Base-by-base conservation (phyloP, 2,113 vertebrate species). In the Tautogolabrus adspersus region DNA sequence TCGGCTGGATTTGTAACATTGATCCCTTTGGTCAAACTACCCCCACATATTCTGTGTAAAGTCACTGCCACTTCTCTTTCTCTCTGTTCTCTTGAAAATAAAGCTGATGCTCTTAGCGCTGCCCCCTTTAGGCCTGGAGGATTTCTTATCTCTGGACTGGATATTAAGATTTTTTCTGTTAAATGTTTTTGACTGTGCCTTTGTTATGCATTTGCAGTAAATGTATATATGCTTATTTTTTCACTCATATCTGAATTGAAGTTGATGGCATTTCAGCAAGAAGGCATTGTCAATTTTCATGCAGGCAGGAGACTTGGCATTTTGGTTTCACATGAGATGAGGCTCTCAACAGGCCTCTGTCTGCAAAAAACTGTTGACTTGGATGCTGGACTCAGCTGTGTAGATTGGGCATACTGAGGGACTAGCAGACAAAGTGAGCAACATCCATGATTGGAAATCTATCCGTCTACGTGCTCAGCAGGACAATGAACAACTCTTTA, bases 371-470 rank as follows among this genome's bases (percentile, higher is more conserved):
- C 81, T 76, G 77, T 72, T 85, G 61, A 73, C 88, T 87, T 81
- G 69, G 65, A 88, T 74, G 75, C 81, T 54, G 55, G 47, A 40
- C 76, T 76, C 75, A 62, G 66, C 72, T 71, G 79, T 65, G 64
- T 65, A 57, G 82, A 88, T 68, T 62, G 67, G 63, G 26, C 54
- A 37, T 49, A 76, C 67, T 67, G 64, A 87, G 83, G 68, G 75
- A 68, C 80, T 61, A 61, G 72, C 85, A 90, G 80, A 81, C 87
- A 89, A 73, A 84, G 46, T 81, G 76, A 90, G 63, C 84, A 81
- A 66, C 60, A 55, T 56, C 71, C 72, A 72, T 90, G 83, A 92
- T 92, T 85, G 89, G 78, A 89, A 91, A 93, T 91, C 88, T 76
- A 89, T 89, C 44, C 69, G 64, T 65, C 38, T 80, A 87, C 66